These are phyloP conservation scores for Calyptomena viridis DNA, from an alignment of 2,113 vertebrate species.

Conservation along the genomic window DNA sequence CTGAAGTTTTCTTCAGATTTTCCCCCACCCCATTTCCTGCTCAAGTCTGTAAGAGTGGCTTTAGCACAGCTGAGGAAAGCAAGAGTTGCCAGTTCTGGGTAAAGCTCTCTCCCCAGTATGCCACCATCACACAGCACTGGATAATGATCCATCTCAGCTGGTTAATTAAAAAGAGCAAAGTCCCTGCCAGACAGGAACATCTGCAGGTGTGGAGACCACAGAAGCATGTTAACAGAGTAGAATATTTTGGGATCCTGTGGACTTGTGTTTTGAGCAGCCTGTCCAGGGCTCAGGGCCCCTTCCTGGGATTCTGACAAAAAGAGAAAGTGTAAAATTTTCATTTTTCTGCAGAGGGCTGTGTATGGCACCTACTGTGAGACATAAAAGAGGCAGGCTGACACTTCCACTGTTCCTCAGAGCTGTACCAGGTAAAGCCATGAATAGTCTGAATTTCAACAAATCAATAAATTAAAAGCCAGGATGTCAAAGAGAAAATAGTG, in stretches of 20 bases:
- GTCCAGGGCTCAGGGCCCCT: not conserved
- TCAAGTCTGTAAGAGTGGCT: not conserved
- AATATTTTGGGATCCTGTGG: not conserved
- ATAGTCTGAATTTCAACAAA: conserved; percentile 9
- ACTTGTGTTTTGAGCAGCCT: not conserved
- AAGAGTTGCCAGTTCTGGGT: not conserved
- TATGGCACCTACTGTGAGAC: not conserved
- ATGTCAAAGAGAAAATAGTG: not conserved
- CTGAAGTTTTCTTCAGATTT: not conserved
- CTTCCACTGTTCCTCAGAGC: not conserved
- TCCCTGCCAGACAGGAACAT: not conserved
- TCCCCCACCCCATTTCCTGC: rapidly evolving
- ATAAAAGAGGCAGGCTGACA: not conserved
- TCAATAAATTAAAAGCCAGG: not conserved
- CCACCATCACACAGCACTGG: not conserved
- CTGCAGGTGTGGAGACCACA: not conserved
- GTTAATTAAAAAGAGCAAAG: not conserved
- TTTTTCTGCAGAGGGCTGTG: not conserved
- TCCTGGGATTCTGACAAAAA: not conserved
- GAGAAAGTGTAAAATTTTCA: not conserved
- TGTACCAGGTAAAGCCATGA: not conserved
- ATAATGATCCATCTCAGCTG: not conserved
- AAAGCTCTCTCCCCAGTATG: not conserved
- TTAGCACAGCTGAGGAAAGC: not conserved
- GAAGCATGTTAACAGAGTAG: not conserved